Evolutionary conservation across 2,797 vertebrate genomes (phyloP), one percentile per base, ranked within the genome.

Genomic region (Erpetoichthys calabaricus): DNA sequence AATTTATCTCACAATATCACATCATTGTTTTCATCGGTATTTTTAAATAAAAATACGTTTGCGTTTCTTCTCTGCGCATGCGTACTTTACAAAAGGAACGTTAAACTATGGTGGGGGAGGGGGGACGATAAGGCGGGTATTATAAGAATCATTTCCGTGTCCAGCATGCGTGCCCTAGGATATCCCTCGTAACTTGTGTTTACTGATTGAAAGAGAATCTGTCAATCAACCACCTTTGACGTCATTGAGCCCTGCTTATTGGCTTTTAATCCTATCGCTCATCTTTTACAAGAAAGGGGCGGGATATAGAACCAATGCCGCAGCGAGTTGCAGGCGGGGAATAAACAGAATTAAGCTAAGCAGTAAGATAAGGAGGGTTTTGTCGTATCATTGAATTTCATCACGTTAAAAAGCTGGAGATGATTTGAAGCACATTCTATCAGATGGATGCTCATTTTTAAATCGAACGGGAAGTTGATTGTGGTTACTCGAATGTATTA

Each of bases 131-230:
- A 25, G 25, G 25, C 25, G 25, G 25, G 25, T 25, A 25, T 25
- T 25, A 25, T 25, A 25, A 25, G 25, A 25, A 25, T 25, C 44
- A 7, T 5, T 59, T 60, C 63, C 55, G 59, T 56, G 55, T 42
- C 45, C 8, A 42, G 3, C 6, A 4, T 52, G 55, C 55, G 55
- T 60, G 47, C 53, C 60, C 55, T 67, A 63, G 69, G 67, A 70
- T 68, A 43, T 60, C 6, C 8, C 51, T 25, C 2, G 41, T 51
- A 42, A 60, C 72, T 68, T 72, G 67, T 25, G 68, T 45, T 57
- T 6, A 2, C 45, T 6, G 25, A 5, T 57, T 56, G 8, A 9
- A 9, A 53, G 66, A 65, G 53, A 65, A 63, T 61, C 58, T 6
- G 56, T 7, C 5, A 60, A 25, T 25, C 25, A 25, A 25, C 25